phyloP scores from a whole-genome alignment of 2,113 vertebrate species.

The Mandrillus leucophaeus region DNA sequence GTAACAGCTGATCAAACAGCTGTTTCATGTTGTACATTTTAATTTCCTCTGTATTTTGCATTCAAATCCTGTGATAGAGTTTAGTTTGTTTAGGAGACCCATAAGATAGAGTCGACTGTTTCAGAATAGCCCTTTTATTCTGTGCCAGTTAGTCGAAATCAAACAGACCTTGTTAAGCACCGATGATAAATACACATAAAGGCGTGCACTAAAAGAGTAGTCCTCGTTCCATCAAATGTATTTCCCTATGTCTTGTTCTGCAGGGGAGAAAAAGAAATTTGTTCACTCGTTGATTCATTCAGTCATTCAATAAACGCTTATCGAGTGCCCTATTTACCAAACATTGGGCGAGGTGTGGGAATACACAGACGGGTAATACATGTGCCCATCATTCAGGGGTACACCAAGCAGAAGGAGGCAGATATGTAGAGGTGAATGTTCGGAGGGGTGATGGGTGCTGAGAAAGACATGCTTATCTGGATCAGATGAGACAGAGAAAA shows the following conservation, averaged over 20 bases:
- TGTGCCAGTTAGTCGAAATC: constrained; percentile 33
- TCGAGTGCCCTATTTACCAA: not conserved
- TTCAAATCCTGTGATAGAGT: constrained; percentile 55
- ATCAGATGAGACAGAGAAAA: not conserved
- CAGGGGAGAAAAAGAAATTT: not conserved
- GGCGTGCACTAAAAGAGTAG: not conserved
- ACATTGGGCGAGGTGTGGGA: not conserved
- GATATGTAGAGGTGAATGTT: not conserved
- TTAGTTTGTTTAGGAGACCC: constrained; percentile 62
- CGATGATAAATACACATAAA: constrained; percentile 64
- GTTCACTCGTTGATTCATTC: not conserved
- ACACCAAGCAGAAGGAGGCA: not conserved
- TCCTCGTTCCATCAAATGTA: not conserved
- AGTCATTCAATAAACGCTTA: constrained; percentile 3
- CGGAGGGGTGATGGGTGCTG: not conserved
- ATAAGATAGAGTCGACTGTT: constrained; percentile 46
- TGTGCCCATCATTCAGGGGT: not conserved
- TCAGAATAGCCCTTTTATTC: constrained; percentile 63
- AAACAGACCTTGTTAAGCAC: constrained; percentile 68
- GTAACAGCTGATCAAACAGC: constrained; percentile 81
- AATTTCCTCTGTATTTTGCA: constrained; percentile 67
- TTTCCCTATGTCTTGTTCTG: not conserved
- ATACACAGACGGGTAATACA: not conserved
- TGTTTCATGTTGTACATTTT: constrained; percentile 61
- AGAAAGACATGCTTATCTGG: not conserved